These are phyloP conservation scores for Halictus ligatus DNA, from an alignment of 2,888 invertebrate species.

Conservation along the genomic window DNA sequence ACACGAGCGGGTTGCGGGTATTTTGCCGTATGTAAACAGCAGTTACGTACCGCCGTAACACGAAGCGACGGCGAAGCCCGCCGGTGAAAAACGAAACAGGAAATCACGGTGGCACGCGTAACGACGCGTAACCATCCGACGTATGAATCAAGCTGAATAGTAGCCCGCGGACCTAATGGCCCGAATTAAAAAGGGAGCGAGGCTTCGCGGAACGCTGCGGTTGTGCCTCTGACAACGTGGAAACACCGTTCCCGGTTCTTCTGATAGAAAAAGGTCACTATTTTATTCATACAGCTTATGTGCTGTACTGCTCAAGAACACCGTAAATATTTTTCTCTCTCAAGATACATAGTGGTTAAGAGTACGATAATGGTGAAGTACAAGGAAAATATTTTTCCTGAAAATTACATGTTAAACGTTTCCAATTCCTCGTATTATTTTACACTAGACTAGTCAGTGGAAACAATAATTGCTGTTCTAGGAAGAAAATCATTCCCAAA, in stretches of 20 bases:
- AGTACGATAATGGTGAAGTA: neutral
- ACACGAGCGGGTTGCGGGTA: neutral
- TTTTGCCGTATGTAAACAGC: constrained; percentile 40
- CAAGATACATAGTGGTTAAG: neutral
- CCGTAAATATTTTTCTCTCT: neutral
- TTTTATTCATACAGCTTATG: neutral
- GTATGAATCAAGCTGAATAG: constrained; percentile 59
- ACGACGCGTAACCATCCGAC: constrained; percentile 15
- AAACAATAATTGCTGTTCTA: neutral
- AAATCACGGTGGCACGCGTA: constrained; percentile 24
- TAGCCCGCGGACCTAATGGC: constrained; percentile 53
- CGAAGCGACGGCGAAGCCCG: constrained; percentile 26
- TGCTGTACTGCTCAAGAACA: neutral
- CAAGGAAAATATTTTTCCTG: too few species aligned
- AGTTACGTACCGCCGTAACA: constrained; percentile 33
- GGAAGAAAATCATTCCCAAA: neutral
- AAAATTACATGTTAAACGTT: too few species aligned
- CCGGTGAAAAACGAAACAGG: neutral
- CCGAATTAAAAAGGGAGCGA: constrained; percentile 59
- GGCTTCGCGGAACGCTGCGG: constrained; percentile 43
- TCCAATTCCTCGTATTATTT: too few species aligned
- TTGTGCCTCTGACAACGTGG: constrained; percentile 48
- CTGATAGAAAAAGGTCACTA: neutral
- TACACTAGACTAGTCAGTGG: too few species aligned
- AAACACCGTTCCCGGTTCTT: neutral